Evolutionary conservation across 2,797 vertebrate species (phyloP), one percentile per base, ranked within the genome.

Genomic region (Salarias fasciatus): DNA sequence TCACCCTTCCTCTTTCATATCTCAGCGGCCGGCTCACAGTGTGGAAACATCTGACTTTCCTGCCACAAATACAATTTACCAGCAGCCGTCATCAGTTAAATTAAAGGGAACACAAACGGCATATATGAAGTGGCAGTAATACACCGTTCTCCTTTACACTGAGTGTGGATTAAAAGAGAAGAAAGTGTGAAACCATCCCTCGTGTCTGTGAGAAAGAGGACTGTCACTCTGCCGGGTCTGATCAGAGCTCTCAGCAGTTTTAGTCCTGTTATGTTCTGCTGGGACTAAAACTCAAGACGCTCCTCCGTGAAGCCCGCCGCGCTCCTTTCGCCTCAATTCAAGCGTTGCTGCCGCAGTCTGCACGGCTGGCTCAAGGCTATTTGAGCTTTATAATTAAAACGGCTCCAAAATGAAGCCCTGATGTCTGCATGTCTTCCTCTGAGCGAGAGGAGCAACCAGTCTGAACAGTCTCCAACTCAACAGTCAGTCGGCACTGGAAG

Each of bases 321-420:
- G 51, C 46, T 63, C 33, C 11, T 47, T 58, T 12, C 35, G 37
- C 49, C 53, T 72, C 13, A 12, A 12, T 31, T 54, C 33, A 33
- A 69, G 69, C 63, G 42, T 56, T 38, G 9, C 50, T 28, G 18
- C 3, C 44, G 31, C 47, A 9, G 30, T 14, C 30, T n/a, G 1
- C 36, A 60, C 48, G 50, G 7, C 61, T 56, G 61, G 59, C 53
- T 59, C 45, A 48, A 36, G 38, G 56, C 30, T 38, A 13, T 67
- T 53, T 76, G 53, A 49, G 56, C 70, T 69, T 75, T 61, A 63
- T 79, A 76, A 81, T 84, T 83, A 87, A 79, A 80, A 30, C 53
- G 53, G 63, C 28, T 65, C 53, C 24, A 62, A 54, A 64, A 57
- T 14, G 30, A 75, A 35, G 12, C 51, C 38, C 53, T 38, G 28